Percentiles rank a stretch among this genome's conserved stretches.
These are phyloP conservation scores for Melanargia galathea DNA, from an alignment of 2,888 invertebrate genomes.

Conservation along the genomic window DNA sequence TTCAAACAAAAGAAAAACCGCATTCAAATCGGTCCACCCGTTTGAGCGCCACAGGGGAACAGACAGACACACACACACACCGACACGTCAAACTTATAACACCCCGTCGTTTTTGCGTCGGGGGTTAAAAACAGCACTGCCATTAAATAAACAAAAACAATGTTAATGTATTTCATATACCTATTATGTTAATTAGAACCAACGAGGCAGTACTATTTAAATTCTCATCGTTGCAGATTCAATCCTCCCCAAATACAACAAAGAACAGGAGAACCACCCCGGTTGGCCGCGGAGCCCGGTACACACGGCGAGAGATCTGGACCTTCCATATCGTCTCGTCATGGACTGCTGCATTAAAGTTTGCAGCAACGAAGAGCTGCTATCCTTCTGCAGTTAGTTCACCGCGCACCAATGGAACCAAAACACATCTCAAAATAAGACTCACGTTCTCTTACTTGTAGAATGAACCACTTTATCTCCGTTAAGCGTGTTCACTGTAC, in stretches of 20 bases:
- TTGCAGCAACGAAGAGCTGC: conserved; percentile 56
- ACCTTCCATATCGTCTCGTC: conserved; percentile 50
- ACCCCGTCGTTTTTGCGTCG: too few species aligned
- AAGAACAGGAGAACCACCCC: conserved; percentile 50
- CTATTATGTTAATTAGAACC: too few species aligned
- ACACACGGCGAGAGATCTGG: conserved; percentile 51
- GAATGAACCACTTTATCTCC: neutral
- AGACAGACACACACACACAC: too few species aligned
- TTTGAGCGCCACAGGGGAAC: too few species aligned
- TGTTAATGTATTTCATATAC: too few species aligned
- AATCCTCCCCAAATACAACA: conserved; percentile 54
- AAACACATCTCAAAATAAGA: conserved; percentile 19
- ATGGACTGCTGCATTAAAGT: conserved; percentile 65
- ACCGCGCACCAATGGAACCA: conserved; percentile 11
- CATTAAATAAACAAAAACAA: too few species aligned
- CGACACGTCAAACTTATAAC: too few species aligned
- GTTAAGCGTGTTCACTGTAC: too few species aligned
- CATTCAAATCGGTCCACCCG: too few species aligned
- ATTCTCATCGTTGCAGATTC: conserved; percentile 44
- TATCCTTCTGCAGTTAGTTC: conserved; percentile 53
- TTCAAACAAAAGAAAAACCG: too few species aligned
- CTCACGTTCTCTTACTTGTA: conserved; percentile 10
- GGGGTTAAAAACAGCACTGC: too few species aligned
- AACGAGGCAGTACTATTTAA: too few species aligned
- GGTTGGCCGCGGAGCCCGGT: conserved; percentile 56